phyloP scores from a whole-genome alignment of 2,888 invertebrate species.

The Gastrophysa polygoni region DNA sequence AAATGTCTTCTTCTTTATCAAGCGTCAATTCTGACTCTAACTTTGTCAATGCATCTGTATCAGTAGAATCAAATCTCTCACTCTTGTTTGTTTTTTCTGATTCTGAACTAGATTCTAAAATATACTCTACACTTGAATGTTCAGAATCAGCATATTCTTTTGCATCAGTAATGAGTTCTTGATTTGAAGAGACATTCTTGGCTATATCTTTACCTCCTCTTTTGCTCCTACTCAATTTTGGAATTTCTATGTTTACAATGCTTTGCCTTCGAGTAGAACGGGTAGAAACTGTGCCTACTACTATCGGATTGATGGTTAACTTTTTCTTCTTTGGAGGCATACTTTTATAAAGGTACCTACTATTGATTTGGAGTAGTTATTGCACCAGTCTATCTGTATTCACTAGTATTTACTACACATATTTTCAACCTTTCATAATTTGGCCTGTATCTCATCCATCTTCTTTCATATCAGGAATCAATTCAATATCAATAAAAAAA shows the following conservation, averaged over 20 bases:
- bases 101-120: background rate
- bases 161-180: background rate
- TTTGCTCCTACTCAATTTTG: slow-evolving; percentile 27
- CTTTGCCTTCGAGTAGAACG: slow-evolving; percentile 44
- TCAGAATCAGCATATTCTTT: slow-evolving; percentile 5
- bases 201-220: background rate
- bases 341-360: no score
- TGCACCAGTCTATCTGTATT: no score
- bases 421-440: no score
- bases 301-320: slow-evolving; percentile 31
- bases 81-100: background rate
- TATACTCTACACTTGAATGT: background rate
- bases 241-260: slow-evolving; percentile 43
- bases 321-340: slow-evolving; percentile 49
- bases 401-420: no score
- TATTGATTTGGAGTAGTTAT: no score
- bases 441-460: no score
- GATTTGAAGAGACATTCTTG: background rate
- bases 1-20: background rate
- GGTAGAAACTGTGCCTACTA: slow-evolving; percentile 47
- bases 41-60: background rate
- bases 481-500: no score
- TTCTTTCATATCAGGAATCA: no score
- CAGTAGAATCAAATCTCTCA: background rate
- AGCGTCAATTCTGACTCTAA: background rate